Percentiles rank a stretch among this genome's conserved stretches.
Conservation (phyloP, 2,888 invertebrate genomes). For the Leucoptera coffeella region DNA sequence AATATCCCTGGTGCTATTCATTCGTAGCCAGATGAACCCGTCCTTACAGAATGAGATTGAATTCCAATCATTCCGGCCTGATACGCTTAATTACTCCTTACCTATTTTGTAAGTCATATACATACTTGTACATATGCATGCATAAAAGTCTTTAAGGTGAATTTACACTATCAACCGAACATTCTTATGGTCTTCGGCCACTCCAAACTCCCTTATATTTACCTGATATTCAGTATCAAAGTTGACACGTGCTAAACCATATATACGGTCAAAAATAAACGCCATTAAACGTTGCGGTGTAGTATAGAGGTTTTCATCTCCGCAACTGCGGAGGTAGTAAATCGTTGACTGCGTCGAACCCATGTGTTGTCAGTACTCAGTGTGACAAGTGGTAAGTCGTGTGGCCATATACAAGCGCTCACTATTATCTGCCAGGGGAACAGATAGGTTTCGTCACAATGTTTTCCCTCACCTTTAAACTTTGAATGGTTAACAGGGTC, state of each 20-base stretch:
- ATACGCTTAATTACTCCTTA: conserved; percentile 13
- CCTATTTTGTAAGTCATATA: conserved; percentile 1
- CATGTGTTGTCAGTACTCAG: no score
- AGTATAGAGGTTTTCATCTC: no score
- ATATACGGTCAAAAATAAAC: neutral
- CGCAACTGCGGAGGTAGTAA: no score
- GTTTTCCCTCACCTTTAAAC: no score
- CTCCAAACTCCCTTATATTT: neutral
- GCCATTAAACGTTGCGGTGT: neutral
- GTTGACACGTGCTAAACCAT: neutral
- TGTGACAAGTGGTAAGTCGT: no score
- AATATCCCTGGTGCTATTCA: conserved; percentile 59
- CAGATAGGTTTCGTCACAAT: no score
- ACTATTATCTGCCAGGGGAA: no score
- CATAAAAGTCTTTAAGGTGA: neutral
- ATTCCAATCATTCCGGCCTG: conserved; percentile 22
- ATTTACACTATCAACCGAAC: neutral
- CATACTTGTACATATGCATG: neutral
- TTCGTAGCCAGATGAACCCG: conserved; percentile 63
- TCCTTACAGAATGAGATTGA: conserved; percentile 12
- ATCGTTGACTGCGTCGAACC: no score
- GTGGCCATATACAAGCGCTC: no score
- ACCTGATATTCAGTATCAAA: no score
- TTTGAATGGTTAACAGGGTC: neutral
- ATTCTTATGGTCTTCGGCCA: no score